Evolutionary conservation across 2,888 invertebrate species (phyloP).

Genomic region (Rhingia rostrata): DNA sequence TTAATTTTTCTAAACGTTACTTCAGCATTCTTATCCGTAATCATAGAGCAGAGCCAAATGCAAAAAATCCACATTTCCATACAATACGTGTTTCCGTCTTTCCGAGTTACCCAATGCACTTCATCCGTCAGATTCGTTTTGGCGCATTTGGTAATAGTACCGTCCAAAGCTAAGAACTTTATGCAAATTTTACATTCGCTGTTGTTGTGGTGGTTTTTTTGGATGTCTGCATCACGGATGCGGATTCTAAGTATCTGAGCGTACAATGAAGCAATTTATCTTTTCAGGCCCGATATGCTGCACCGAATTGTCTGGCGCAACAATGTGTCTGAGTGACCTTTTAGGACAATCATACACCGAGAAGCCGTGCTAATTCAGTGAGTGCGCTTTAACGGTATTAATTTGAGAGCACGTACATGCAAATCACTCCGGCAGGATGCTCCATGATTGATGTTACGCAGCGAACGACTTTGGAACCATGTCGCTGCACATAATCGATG

Average conservation of each 20-base stretch:
- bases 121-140: constrained; percentile 71
- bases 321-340: constrained; percentile 60
- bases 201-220: no score
- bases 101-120: constrained; percentile 72
- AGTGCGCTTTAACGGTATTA: constrained; percentile 25
- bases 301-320: constrained; percentile 70
- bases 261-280: constrained; percentile 61
- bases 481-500: constrained; percentile 29
- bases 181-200: constrained; percentile 49
- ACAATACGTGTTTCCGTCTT: constrained; percentile 73
- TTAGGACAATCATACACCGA: constrained; percentile 23
- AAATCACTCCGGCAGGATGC: constrained; percentile 55
- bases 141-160: constrained; percentile 55
- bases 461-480: neutral
- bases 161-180: constrained; percentile 59
- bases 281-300: constrained; percentile 40
- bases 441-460: constrained; percentile 24
- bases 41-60: constrained; percentile 36
- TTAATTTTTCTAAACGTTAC: constrained; percentile 68
- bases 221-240: constrained; percentile 15
- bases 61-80: constrained; percentile 56
- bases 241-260: constrained; percentile 46
- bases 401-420: constrained; percentile 26
- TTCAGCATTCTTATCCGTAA: constrained; percentile 64
- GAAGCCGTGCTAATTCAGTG: constrained; percentile 5